Evolutionary conservation across 2,888 invertebrate genomes (phyloP).

Genomic region (Allophyes oxyacanthae): DNA sequence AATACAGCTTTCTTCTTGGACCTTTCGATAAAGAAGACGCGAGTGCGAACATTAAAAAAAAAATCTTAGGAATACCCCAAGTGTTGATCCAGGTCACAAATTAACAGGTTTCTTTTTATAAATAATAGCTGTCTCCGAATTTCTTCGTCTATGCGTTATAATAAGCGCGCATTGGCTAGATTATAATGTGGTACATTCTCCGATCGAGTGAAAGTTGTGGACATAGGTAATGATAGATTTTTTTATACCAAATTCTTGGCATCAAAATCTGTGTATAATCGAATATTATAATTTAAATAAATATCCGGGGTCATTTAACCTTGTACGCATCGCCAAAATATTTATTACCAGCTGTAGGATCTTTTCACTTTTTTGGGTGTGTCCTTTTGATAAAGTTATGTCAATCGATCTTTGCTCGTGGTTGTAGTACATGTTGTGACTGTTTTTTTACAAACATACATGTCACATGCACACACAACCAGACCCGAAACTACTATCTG

Average conservation of each 20-base stretch:
- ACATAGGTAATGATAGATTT: conserved; percentile 11
- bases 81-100: conserved; percentile 25
- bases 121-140: conserved; percentile 22
- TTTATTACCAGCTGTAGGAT: too few relatives aligned
- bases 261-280: conserved; percentile 19
- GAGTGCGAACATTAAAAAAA: background rate
- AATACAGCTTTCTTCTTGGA: too few relatives aligned
- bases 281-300: conserved; percentile 17
- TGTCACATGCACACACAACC: too few relatives aligned
- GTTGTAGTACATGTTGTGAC: too few relatives aligned
- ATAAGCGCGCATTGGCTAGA: conserved; percentile 3
- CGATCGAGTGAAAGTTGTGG: conserved; percentile 41
- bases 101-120: conserved; percentile 39
- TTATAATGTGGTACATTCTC: conserved; percentile 19
- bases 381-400: too few relatives aligned
- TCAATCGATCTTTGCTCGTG: too few relatives aligned
- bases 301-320: conserved; percentile 42
- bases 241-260: conserved; percentile 46
- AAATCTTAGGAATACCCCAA: conserved; percentile 8
- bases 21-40: too few relatives aligned
- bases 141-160: conserved; percentile 18
- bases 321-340: too few relatives aligned
- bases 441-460: too few relatives aligned
- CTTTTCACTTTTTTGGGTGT: too few relatives aligned
- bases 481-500: too few relatives aligned